These are phyloP conservation scores for Struthidea cinerea DNA, from an alignment of 2,113 vertebrate genomes.

Conservation along the genomic window DNA sequence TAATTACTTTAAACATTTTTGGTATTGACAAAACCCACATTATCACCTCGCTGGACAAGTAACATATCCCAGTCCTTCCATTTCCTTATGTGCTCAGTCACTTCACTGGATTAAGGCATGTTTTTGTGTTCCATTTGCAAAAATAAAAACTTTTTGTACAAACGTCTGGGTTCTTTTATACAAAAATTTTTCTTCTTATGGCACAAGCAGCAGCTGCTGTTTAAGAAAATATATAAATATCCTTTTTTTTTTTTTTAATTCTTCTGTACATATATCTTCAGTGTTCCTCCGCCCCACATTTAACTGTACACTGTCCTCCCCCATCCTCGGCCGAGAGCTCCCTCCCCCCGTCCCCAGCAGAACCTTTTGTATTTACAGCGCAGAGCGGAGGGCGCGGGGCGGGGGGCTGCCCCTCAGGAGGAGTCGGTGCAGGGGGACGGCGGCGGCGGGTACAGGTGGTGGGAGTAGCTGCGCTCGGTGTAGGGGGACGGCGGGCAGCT, in stretches of 20 bases:
- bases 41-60: conserved; percentile 59
- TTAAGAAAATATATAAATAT: conserved; percentile 99
- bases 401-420: conserved; percentile 81
- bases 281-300: conserved; percentile 51
- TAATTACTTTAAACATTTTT: conserved; percentile 80
- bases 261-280: conserved; percentile 92
- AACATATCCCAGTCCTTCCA: conserved; percentile 71
- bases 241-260: conserved; percentile 65
- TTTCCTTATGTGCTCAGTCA: conserved; percentile 69
- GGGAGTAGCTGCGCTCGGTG: conserved; percentile 95
- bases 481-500: conserved; percentile 95
- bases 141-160: conserved; percentile 90
- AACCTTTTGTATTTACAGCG: conserved; percentile 82
- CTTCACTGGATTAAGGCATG: conserved; percentile 92
- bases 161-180: conserved; percentile 81
- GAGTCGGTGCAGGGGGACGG: conserved; percentile 97
- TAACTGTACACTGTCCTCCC: conserved; percentile 74
- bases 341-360: conserved; percentile 77
- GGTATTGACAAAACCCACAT: conserved; percentile 75
- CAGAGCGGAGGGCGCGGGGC: conserved; percentile 42
- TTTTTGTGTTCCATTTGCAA: conserved; percentile 85
- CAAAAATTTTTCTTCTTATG: conserved; percentile 85
- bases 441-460: conserved; percentile 92
- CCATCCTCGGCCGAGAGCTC: conserved; percentile 47
- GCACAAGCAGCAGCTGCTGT: conserved; percentile 90